These are phyloP conservation scores for Erythrolamprus reginae DNA, from an alignment of 2,113 vertebrate species.

Conservation along the genomic window DNA sequence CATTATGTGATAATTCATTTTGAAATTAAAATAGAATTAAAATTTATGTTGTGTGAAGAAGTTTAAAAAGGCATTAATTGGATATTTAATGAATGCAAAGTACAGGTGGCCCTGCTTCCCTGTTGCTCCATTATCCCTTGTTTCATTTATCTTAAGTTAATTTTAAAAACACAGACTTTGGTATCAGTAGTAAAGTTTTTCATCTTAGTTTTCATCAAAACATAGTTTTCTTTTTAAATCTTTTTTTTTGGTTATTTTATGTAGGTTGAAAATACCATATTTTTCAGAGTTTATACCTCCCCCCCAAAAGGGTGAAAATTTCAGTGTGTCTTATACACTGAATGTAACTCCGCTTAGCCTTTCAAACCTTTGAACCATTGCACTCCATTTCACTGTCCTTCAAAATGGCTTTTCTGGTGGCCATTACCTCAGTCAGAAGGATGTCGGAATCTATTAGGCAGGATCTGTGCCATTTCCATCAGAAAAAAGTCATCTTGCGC, in stretches of 20 bases:
- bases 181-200: neutral
- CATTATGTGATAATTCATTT: constrained; percentile 40
- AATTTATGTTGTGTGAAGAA: constrained; percentile 40
- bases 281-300: too few relatives aligned
- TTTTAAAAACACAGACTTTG: neutral
- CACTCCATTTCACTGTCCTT: too few relatives aligned
- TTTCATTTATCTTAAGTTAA: neutral
- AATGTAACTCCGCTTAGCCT: too few relatives aligned
- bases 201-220: neutral
- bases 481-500: too few relatives aligned
- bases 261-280: too few relatives aligned
- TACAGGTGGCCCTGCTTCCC: constrained; percentile 2
- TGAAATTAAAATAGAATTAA: constrained; percentile 30
- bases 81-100: constrained; percentile 45
- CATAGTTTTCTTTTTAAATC: neutral
- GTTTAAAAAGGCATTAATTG: constrained; percentile 56
- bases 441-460: too few relatives aligned
- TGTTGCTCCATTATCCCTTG: neutral
- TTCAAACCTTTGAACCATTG: too few relatives aligned
- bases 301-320: too few relatives aligned
- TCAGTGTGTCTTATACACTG: too few relatives aligned
- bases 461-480: too few relatives aligned
- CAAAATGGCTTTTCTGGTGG: too few relatives aligned
- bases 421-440: too few relatives aligned
- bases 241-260: neutral